These are phyloP conservation scores for Lepilemur septentrionalis DNA, from an alignment of 2,797 vertebrate genomes.

Conservation along the genomic window DNA sequence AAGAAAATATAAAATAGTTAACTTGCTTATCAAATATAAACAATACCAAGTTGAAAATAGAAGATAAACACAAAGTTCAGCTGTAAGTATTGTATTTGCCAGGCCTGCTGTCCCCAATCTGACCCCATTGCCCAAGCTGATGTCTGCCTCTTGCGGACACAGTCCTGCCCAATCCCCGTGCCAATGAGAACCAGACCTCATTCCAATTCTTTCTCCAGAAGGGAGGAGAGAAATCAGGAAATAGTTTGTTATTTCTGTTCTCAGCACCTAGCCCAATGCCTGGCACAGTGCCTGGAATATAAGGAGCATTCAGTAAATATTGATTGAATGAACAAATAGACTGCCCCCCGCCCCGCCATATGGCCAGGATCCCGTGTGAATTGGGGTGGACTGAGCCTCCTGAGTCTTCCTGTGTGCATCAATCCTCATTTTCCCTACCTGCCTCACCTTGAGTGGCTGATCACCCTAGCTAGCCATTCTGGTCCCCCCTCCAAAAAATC, in stretches of 20 bases:
- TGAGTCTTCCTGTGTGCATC: neutral
- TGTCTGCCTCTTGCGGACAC: neutral
- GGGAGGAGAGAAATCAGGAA: constrained; percentile 47
- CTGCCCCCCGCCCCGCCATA: neutral
- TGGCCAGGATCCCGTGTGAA: neutral
- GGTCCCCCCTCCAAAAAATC: neutral
- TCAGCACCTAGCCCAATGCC: neutral
- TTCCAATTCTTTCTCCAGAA: constrained; percentile 5
- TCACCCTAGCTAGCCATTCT: neutral
- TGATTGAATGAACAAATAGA: constrained; percentile 22
- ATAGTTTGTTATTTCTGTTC: constrained; percentile 20
- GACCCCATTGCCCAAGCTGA: neutral
- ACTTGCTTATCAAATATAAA: neutral
- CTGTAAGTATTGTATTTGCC: neutral
- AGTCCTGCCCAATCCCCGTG: neutral
- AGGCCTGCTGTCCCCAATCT: neutral
- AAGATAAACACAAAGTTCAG: neutral
- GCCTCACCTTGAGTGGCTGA: neutral
- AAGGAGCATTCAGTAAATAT: constrained; percentile 48
- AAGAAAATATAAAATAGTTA: neutral
- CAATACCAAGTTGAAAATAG: neutral
- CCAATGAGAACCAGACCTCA: neutral
- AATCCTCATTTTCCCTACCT: neutral
- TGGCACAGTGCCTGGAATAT: constrained; percentile 31
- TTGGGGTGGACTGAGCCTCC: neutral